A percentile compares a stretch with the other conserved stretches of the same genome.
Evolutionary conservation across 2,113 vertebrate species (phyloP).

Genomic region (Propithecus coquereli): DNA sequence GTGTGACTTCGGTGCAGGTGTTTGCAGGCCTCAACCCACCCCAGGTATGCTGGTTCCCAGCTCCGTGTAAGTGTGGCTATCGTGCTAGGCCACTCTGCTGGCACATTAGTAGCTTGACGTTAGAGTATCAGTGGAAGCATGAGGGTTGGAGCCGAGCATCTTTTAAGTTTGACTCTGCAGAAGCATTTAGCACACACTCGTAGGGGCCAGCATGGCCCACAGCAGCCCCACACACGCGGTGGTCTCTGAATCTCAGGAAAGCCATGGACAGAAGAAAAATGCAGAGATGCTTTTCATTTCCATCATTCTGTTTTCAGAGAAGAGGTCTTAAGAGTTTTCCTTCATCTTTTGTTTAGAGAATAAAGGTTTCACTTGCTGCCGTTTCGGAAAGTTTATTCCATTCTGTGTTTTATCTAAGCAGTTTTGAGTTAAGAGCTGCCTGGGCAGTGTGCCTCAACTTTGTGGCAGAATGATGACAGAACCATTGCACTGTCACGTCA

Average conservation of each 20-base stretch:
- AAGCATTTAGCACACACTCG: neutral
- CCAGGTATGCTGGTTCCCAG: neutral
- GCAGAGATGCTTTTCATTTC: neutral
- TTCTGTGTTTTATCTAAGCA: neutral
- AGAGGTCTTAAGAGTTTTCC: neutral
- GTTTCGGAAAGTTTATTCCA: slow-evolving; percentile 13
- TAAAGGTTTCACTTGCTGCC: neutral
- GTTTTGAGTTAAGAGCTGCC: neutral
- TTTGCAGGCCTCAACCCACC: neutral
- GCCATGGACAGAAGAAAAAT: slow-evolving; percentile 24
- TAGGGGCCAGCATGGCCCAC: neutral
- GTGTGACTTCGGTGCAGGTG: neutral
- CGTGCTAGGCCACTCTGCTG: neutral
- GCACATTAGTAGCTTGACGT: neutral
- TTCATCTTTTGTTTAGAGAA: slow-evolving; percentile 2
- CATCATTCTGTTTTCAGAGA: slow-evolving; percentile 23
- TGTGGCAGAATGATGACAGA: neutral
- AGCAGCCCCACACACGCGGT: neutral
- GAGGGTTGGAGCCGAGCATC: neutral
- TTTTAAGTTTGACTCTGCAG: neutral
- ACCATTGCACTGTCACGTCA: neutral
- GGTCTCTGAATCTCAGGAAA: slow-evolving; percentile 61
- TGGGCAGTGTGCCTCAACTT: neutral
- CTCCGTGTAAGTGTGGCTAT: neutral
- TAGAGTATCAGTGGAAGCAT: neutral